Base-by-base conservation (phyloP, 2,113 vertebrate species). In the Coreoperca whiteheadi region DNA sequence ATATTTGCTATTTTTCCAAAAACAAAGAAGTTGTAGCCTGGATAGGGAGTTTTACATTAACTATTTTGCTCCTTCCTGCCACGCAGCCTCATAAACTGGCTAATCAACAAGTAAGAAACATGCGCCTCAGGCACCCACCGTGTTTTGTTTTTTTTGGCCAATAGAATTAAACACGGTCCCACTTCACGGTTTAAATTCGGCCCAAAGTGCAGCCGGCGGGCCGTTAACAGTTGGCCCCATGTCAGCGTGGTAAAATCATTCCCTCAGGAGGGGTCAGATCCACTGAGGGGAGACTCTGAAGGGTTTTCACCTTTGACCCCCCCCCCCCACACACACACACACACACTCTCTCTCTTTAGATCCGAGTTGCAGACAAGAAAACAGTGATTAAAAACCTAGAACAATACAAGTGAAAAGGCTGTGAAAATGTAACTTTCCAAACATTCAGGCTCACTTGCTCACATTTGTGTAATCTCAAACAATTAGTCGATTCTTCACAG, bases 71-170 rank as follows among this genome's bases (percentile, higher is more conserved):
- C 10, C 4, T 64, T 43, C 10, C 10, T 4, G 79, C 69, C 82
- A 63, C 15, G 18, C 60, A 78, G 57, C 14, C 23, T 65, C 56
- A 74, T 39, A 34, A 54, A 77, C 64, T 32, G 28, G 54, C 32
- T 25, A 8, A 23, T 8, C 54, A 57, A 12, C n/a, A 2, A 25
- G 4, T 1, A 28, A 7, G n/a, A 57, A 28, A 12, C 25, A n/a
- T 25, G 8, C 39, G 9, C 39, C 9, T 41, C 39, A 41, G 39
- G 39, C 39, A 41, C 8, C 39, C 32, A 5, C 32, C 32, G 3
- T 5, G 32, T 3, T 34, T 10, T 5, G 15, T 16, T 15, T 57
- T 28, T 30, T 48, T 48, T 48, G 16, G 46, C 15, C 12, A 16
- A 48, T 15, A 16, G 14, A 15, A 5, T 5, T 48, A 4, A 16